These are phyloP conservation scores for Acromyrmex heyeri DNA, from an alignment of 1,140 invertebrate genomes.

Conservation along the genomic window DNA sequence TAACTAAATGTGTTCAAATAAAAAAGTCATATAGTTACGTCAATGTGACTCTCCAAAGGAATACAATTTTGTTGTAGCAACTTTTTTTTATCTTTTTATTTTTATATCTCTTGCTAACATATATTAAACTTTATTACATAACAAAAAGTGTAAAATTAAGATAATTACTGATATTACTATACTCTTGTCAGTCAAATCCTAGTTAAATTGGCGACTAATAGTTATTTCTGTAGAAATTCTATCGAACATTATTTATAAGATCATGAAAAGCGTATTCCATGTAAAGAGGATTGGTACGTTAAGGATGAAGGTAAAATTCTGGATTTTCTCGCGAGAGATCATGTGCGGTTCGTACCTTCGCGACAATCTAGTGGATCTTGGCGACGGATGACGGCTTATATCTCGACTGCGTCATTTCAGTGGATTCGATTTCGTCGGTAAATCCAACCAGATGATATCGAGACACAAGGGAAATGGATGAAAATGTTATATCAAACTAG, in stretches of 20 bases:
- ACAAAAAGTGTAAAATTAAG: neutral
- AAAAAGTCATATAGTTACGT: neutral
- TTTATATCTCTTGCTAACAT: neutral
- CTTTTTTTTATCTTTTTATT: neutral
- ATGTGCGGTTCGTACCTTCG: constrained; percentile 18
- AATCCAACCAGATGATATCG: constrained; percentile 52
- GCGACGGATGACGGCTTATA: constrained; percentile 23
- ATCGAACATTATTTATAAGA: constrained; percentile 9
- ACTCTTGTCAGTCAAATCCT: neutral
- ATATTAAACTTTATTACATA: neutral
- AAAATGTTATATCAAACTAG: constrained; percentile 29
- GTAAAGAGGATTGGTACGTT: neutral
- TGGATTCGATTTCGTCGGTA: constrained; percentile 38
- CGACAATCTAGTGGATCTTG: constrained; percentile 42
- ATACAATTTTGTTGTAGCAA: constrained; percentile 7
- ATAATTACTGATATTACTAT: neutral
- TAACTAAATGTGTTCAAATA: neutral
- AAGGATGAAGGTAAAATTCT: neutral
- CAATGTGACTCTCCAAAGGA: constrained; percentile 3
- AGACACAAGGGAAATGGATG: constrained; percentile 41
- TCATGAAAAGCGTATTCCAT: neutral
- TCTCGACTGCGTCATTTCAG: constrained; percentile 33
- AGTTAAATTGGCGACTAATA: neutral
- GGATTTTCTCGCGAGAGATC: constrained; percentile 23
- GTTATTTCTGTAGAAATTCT: neutral